Base-by-base conservation (phyloP, 1,140 invertebrate species). In the Polypedilum vanderplanki region DNA sequence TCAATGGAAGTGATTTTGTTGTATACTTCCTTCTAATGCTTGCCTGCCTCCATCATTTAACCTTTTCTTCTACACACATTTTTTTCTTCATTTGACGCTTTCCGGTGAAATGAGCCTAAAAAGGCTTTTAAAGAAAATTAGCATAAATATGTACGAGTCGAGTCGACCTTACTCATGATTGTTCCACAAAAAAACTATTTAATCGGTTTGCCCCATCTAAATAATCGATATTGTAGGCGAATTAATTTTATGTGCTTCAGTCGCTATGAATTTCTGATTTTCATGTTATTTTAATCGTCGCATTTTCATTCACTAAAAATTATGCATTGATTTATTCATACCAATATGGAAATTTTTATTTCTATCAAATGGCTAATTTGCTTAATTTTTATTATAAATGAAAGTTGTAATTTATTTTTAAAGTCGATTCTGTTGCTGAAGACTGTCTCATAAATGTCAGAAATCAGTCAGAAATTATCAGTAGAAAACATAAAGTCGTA, bases 51-150 rank as follows among this genome's bases (percentile, higher is more conserved):
- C 18, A n/a, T 18, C 17, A 70, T 18, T 20, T 22, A 10, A 18
- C 17, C 9, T 18, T 9, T 70, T 70, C 5, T 70, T 70, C 9
- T 7, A n/a, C 65, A 8, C 9, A 10, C 4, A 7, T 22, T 18
- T 9, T 70, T 70, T 17, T 18, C 18, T 70, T 57, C 46, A 57
- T 57, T 57, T 57, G 46, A 57, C 46, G 46, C n/a, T n/a, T 20
- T 70, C 65, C 65, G 65, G 65, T 20, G 20, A 18, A 20, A 20
- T 18, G 65, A 70, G 65, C 17, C 65, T 9, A 20, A 70, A 70
- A 70, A 18, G n/a, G 46, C n/a, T 18, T 22, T 70, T 70, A 18
- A 70, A 22, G 8, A 22, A 70, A 70, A 70, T 70, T 70, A 70
- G 17, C 65, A 70, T 70, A 70, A 70, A 22, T 70, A 20, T 18